A percentile compares a stretch with the other conserved stretches of the same genome.
Evolutionary conservation across 2,113 vertebrate species (phyloP).

Genomic region (Dicaeum eximium): DNA sequence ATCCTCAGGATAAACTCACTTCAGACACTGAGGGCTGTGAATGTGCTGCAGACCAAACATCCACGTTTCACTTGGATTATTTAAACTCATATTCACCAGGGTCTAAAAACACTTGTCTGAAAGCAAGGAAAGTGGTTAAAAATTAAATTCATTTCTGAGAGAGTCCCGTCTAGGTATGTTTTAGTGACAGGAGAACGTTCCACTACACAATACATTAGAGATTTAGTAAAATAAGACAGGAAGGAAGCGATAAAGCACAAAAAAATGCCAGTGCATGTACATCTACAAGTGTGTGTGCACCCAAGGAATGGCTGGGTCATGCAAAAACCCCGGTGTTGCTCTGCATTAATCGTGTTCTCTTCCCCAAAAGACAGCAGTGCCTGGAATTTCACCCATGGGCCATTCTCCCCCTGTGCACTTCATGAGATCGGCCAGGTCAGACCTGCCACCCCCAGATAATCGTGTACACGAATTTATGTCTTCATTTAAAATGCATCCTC

Average conservation of each 20-base stretch:
- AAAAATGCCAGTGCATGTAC: neutral
- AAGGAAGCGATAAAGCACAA: neutral
- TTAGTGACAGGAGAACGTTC: neutral
- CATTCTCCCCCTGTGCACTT: neutral
- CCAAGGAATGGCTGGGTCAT: neutral
- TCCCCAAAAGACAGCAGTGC: neutral
- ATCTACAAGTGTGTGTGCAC: neutral
- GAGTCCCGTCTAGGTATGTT: neutral
- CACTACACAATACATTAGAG: neutral
- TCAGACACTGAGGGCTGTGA: slow-evolving; percentile 28
- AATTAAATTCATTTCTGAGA: slow-evolving; percentile 21
- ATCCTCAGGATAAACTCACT: slow-evolving; percentile 50
- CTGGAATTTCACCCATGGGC: neutral
- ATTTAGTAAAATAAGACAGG: neutral
- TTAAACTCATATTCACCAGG: slow-evolving; percentile 30
- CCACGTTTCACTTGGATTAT: slow-evolving; percentile 35
- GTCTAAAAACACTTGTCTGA: neutral
- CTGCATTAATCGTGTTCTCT: neutral
- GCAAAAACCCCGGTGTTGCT: neutral
- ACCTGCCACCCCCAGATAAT: neutral
- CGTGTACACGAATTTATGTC: neutral
- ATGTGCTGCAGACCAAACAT: neutral
- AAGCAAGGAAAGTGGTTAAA: neutral
- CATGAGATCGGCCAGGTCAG: neutral
- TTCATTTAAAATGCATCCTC: neutral